phyloP scores from a whole-genome alignment of 2,888 invertebrate genomes.

The Netelia virgata region DNA sequence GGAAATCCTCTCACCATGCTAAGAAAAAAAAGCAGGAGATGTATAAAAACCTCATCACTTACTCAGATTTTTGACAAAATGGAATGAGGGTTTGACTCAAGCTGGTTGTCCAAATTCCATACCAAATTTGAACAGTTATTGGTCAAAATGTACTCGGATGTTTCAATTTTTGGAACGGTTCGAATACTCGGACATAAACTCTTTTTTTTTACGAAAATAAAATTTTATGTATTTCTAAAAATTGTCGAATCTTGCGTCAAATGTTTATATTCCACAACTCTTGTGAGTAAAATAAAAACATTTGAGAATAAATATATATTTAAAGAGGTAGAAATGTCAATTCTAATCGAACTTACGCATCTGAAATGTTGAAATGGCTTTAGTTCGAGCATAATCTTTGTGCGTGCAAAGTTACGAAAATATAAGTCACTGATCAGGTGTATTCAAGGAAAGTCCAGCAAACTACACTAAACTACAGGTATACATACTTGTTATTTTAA shows the following conservation, averaged over 20 bases:
- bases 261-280: too few relatives aligned
- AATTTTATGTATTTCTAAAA: background rate
- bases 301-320: background rate
- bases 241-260: background rate
- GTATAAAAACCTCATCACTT: too few relatives aligned
- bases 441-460: background rate
- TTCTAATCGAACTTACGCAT: background rate
- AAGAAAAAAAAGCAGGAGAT: too few relatives aligned
- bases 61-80: too few relatives aligned
- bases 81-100: too few relatives aligned
- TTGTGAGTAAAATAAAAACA: background rate
- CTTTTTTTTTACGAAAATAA: background rate
- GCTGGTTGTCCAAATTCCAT: too few relatives aligned
- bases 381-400: background rate
- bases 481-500: background rate
- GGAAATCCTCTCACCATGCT: too few relatives aligned
- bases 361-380: background rate
- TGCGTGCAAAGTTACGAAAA: background rate
- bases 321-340: background rate
- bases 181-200: background rate
- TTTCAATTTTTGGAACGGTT: too few relatives aligned
- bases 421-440: background rate
- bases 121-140: too few relatives aligned
- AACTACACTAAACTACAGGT: background rate
- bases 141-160: too few relatives aligned